Percentiles rank a stretch among this genome's conserved stretches.
Conservation (phyloP, 1,140 invertebrate species). For the Pteromalus puparum region DNA sequence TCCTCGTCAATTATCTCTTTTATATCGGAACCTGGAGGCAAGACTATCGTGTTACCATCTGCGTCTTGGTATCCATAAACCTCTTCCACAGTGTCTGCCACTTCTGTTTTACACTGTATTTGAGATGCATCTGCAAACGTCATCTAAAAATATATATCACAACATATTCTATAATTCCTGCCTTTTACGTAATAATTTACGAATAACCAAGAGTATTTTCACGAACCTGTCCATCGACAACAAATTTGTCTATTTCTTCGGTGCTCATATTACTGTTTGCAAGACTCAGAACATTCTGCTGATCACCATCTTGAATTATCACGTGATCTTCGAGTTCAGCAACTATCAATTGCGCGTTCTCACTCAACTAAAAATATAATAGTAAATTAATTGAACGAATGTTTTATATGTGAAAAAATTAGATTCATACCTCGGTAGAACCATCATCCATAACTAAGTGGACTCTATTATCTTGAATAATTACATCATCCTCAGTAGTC, state of each 20-base stretch:
- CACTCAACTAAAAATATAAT: conserved; percentile 36
- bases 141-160: conserved; percentile 9
- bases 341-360: conserved; percentile 60
- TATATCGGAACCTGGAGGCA: conserved; percentile 65
- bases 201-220: conserved; percentile 31
- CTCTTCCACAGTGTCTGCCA: conserved; percentile 63
- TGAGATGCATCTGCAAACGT: conserved; percentile 17
- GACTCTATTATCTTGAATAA: conserved; percentile 67
- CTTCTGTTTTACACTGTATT: conserved; percentile 56
- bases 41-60: conserved; percentile 68
- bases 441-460: conserved; percentile 71
- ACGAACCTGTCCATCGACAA: conserved; percentile 75
- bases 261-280: conserved; percentile 64
- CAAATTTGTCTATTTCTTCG: conserved; percentile 75
- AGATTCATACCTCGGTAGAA: conserved; percentile 61
- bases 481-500: conserved; percentile 77
- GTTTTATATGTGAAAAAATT: not conserved
- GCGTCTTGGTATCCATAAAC: conserved; percentile 70
- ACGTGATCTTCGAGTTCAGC: conserved; percentile 77
- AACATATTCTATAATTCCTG: too few relatives aligned
- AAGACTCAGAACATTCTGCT: conserved; percentile 69
- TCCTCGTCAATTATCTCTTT: conserved; percentile 65
- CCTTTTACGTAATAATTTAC: not conserved
- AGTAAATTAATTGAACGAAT: not conserved
- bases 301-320: conserved; percentile 73